Conservation (phyloP, 2,888 invertebrate species). For the Selenia dentaria region DNA sequence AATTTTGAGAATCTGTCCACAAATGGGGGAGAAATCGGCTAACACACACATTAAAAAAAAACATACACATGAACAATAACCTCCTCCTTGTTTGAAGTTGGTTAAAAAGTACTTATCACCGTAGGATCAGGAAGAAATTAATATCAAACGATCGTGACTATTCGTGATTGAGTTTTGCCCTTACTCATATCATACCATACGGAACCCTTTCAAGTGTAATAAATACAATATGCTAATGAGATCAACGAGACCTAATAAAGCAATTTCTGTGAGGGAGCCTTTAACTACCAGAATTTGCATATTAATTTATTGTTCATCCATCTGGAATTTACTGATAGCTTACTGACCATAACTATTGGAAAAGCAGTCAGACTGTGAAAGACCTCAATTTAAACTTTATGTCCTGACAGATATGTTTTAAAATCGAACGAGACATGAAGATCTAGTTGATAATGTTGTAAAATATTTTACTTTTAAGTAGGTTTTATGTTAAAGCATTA, state of each 20-base stretch:
- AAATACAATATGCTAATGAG: slow-evolving; percentile 2
- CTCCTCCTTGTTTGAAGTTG: too few species aligned
- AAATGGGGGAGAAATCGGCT: too few species aligned
- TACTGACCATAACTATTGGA: background rate
- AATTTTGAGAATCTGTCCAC: too few species aligned
- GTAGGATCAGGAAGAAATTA: too few species aligned
- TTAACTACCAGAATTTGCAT: slow-evolving; percentile 14
- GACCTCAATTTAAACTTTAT: background rate
- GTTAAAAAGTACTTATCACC: too few species aligned
- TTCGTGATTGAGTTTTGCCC: background rate
- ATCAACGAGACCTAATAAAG: slow-evolving; percentile 18
- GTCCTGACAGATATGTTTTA: background rate
- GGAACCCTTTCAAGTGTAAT: background rate
- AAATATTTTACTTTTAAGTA: background rate
- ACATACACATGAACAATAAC: too few species aligned
- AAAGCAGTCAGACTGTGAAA: background rate
- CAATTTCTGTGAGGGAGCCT: slow-evolving; percentile 15
- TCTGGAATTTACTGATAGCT: slow-evolving; percentile 11
- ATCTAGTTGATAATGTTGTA: background rate
- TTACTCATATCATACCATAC: background rate
- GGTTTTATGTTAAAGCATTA: background rate
- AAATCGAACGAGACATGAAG: background rate
- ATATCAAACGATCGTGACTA: too few species aligned
- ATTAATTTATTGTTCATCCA: slow-evolving; percentile 13
- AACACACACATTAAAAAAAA: too few species aligned